These are phyloP conservation scores for Drosophila bunnanda DNA, from an alignment of 2,888 invertebrate species.

Conservation along the genomic window DNA sequence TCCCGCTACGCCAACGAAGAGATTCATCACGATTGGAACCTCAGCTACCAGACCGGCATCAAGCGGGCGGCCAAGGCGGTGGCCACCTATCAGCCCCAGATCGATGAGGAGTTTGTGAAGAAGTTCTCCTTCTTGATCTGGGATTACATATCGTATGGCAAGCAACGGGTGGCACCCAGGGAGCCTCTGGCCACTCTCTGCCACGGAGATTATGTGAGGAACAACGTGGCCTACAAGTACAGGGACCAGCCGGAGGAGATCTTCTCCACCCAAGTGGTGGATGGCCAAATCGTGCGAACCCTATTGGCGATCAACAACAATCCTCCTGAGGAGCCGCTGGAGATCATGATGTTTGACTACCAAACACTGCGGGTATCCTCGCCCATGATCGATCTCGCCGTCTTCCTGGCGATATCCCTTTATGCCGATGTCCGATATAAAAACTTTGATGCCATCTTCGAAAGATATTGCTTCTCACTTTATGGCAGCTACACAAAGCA, in stretches of 20 bases:
- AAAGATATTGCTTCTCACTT: conserved; percentile 75
- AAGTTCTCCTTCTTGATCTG: conserved; percentile 55
- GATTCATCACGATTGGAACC: conserved; percentile 32
- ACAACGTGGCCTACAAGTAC: conserved; percentile 83
- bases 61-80: conserved; percentile 59
- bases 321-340: conserved; percentile 58
- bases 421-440: conserved; percentile 74
- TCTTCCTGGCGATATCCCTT: conserved; percentile 78
- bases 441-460: conserved; percentile 80
- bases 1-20: conserved; percentile 67
- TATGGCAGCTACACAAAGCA: conserved; percentile 49
- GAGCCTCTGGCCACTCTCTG: conserved; percentile 82
- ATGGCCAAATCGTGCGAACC: neutral
- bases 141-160: conserved; percentile 58
- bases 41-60: conserved; percentile 24
- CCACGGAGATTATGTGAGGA: conserved; percentile 84
- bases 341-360: conserved; percentile 84
- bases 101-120: conserved; percentile 72
- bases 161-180: conserved; percentile 71
- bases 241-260: conserved; percentile 33
- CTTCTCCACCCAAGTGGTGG: neutral
- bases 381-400: conserved; percentile 83
- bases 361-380: conserved; percentile 83
- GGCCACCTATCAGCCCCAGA: conserved; percentile 60
- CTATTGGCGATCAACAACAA: neutral